These are phyloP conservation scores for Mya arenaria DNA, from an alignment of 1,140 invertebrate genomes.

Conservation along the genomic window DNA sequence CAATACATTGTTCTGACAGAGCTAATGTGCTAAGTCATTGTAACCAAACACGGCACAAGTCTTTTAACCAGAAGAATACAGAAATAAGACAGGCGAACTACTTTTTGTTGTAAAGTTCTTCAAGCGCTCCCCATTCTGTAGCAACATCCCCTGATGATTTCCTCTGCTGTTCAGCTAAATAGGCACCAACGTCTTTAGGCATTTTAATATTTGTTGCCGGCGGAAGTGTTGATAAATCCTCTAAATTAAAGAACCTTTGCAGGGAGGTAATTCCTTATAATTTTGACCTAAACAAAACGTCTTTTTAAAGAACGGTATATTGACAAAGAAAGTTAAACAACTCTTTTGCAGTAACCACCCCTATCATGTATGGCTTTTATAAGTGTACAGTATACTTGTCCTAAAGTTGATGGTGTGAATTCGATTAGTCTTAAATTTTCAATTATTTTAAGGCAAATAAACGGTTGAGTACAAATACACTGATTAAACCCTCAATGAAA, in stretches of 20 bases:
- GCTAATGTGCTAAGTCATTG: background rate
- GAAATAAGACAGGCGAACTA: constrained; percentile 49
- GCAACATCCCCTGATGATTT: constrained; percentile 74
- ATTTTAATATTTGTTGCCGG: constrained; percentile 49
- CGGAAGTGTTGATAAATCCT: constrained; percentile 5
- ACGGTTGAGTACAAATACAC: too few relatives aligned
- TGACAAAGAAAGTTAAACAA: too few relatives aligned
- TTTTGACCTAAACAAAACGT: too few relatives aligned
- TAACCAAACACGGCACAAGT: background rate
- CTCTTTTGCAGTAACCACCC: too few relatives aligned
- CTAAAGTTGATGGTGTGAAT: too few relatives aligned
- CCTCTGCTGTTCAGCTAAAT: constrained; percentile 77
- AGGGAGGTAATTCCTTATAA: too few relatives aligned
- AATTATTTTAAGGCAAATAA: too few relatives aligned
- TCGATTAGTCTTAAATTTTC: too few relatives aligned
- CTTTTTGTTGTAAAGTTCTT: constrained; percentile 79
- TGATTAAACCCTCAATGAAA: too few relatives aligned
- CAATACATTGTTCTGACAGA: background rate
- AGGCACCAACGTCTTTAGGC: constrained; percentile 76
- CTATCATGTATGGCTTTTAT: too few relatives aligned
- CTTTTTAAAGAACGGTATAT: too few relatives aligned
- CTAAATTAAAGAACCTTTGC: background rate
- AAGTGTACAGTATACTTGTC: too few relatives aligned
- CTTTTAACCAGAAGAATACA: constrained; percentile 8
- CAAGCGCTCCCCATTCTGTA: constrained; percentile 74